Evolutionary conservation across 2,113 vertebrate species (phyloP), one percentile per base, ranked within the genome.

Genomic region (Mixornis gularis): DNA sequence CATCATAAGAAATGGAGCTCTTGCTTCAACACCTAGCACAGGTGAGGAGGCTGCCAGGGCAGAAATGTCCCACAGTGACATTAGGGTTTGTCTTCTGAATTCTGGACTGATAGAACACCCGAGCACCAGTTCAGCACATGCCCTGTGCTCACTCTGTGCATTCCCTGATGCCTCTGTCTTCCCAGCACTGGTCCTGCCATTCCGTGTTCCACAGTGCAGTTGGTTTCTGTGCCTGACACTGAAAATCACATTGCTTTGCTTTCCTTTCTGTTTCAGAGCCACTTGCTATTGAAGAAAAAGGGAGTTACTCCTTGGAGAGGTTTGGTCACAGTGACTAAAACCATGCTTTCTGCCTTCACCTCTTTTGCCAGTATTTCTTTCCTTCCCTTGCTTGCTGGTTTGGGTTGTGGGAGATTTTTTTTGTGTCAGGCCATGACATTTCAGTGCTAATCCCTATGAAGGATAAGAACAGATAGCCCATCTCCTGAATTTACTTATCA

Each of bases 131-230:
- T 53, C 19, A 10, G 10, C 10, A 19, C 11, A 0, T 24, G 24
- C n/a, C 14, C 18, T 29, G n/a, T 43, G 26, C 7, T 90, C 5
- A 13, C 4, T 7, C 16, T 24, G 18, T 1, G 2, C 44, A 44
- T 76, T 44, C 19, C 6, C n/a, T 85, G 26, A 8, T 6, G 4
- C 0, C 17, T 52, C 53, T 70, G 13, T 2, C 58, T 71, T 40
- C 22, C 40, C 36, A 6, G 13, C 0, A 0, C 7, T 4, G 1
- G 10, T 65, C 22, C 8, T 76, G 15, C 36, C 15, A 20, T 18
- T 30, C 36, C 55, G 11, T 2, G 0, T 62, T 71, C 15, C 29
- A 34, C 41, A 32, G 22, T 9, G 12, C 26, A 24, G 16, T 3
- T 43, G 15, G 56, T 27, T 12, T 18, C 49, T 20, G 13, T 17